Evolutionary conservation across 2,888 invertebrate species (phyloP), one percentile per base, ranked within the genome.

Genomic region (Dilophus febrilis): DNA sequence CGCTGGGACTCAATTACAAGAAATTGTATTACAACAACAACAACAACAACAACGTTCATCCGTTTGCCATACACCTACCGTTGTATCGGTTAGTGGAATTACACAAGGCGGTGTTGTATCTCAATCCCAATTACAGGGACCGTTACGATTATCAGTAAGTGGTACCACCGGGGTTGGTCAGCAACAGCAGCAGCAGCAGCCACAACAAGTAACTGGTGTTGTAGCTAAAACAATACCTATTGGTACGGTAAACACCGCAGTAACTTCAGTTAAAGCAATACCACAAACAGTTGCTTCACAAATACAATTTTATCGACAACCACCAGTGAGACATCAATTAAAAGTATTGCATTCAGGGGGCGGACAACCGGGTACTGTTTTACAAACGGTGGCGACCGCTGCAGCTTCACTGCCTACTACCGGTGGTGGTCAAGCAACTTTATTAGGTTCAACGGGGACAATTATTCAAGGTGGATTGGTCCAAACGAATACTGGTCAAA

Each of bases 51-150:
- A n/a, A n/a, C n/a, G n/a, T n/a, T n/a, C n/a, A n/a, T n/a, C n/a
- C n/a, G n/a, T n/a, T n/a, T n/a, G n/a, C n/a, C 57, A 58, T 27
- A 58, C 57, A 28, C 61, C 62, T 28, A 61, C 62, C 1, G 61
- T 62, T 38, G 61, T 63, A 0, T 59, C 63, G 3, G 58, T 63
- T 56, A 59, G 59, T 13, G 50, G 51, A 18, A 46, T 63, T 11
- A 57, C 53, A 0, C 57, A 57, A 35, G 51, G n/a, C n/a, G n/a
- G n/a, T n/a, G n/a, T 48, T 40, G 55, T 59, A 0, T 51, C 53
- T 2, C 53, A 56, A 11, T 52, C 55, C 0, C 62, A 62, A 43
- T 54, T 63, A 14, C 61, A 61, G 42, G 54, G 60, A 0, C 61
- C 62, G 44, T 45, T 62, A 4, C 58, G 61, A 3, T 44, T 62